Percentiles rank a stretch among this genome's conserved stretches.
These are phyloP conservation scores for Epinotia brunnichana DNA, from an alignment of 2,888 invertebrate genomes.

Conservation along the genomic window DNA sequence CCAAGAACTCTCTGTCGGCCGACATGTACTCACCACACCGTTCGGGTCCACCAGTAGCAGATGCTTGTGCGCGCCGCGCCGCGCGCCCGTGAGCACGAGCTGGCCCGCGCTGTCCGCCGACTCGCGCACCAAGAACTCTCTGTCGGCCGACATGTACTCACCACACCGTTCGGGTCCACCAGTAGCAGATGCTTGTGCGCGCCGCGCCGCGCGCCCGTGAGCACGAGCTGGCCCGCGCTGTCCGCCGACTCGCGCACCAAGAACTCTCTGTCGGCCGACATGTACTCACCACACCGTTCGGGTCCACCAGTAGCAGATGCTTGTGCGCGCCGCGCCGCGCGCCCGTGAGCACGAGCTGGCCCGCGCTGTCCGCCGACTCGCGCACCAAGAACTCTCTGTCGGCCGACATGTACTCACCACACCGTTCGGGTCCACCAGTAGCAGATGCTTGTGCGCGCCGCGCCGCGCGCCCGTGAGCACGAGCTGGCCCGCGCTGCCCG, in stretches of 20 bases:
- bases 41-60: slow-evolving; percentile 97
- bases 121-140: slow-evolving; percentile 97
- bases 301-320: slow-evolving; percentile 97
- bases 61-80: slow-evolving; percentile 93
- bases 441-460: slow-evolving; percentile 92
- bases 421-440: slow-evolving; percentile 98
- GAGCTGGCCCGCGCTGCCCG: slow-evolving; percentile 95
- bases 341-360: slow-evolving; percentile 98
- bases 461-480: slow-evolving; percentile 98
- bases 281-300: slow-evolving; percentile 92
- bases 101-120: slow-evolving; percentile 96
- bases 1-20: slow-evolving; percentile 89
- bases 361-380: slow-evolving; percentile 95
- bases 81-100: slow-evolving; percentile 98
- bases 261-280: slow-evolving; percentile 85
- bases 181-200: slow-evolving; percentile 95
- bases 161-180: slow-evolving; percentile 98
- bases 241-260: slow-evolving; percentile 97
- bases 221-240: slow-evolving; percentile 96
- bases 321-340: slow-evolving; percentile 92
- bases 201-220: slow-evolving; percentile 95
- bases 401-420: slow-evolving; percentile 84
- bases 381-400: slow-evolving; percentile 94
- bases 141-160: slow-evolving; percentile 60
- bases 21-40: slow-evolving; percentile 88